Conservation (phyloP, 2,113 vertebrate species). For the Trogon surrucura region DNA sequence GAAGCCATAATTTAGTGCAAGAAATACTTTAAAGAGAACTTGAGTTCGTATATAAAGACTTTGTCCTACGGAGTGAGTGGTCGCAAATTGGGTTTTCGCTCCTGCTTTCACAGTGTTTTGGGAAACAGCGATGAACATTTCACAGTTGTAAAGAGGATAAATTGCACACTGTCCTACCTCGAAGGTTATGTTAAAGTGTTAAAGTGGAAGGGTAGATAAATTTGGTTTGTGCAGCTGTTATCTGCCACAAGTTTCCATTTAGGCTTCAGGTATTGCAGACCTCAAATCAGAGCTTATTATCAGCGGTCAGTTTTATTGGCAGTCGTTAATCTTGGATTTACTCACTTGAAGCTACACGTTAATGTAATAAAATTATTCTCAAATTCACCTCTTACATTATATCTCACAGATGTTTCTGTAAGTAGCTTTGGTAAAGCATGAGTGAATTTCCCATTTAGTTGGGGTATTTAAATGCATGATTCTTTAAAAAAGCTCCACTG, state of each 20-base stretch:
- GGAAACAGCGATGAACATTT: fast-evolving
- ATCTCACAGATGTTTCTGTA: neutral
- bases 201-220: neutral
- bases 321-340: neutral
- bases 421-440: neutral
- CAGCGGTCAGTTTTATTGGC: neutral
- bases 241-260: neutral
- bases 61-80: too few species aligned
- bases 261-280: neutral
- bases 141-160: neutral
- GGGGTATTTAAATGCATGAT: neutral
- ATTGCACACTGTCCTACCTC: fast-evolving
- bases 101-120: neutral
- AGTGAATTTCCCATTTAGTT: neutral
- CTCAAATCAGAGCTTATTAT: neutral
- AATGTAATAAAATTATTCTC: neutral
- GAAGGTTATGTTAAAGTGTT: fast-evolving
- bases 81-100: fast-evolving
- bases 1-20: fast-evolving
- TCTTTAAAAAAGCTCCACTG: neutral
- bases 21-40: neutral
- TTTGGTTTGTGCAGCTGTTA: neutral
- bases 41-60: fast-evolving
- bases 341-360: neutral
- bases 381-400: neutral